A percentile compares a stretch with the other conserved stretches of the same genome.
These are phyloP conservation scores for Amitus sp. DNA, from an alignment of 2,888 invertebrate genomes.

Conservation along the genomic window DNA sequence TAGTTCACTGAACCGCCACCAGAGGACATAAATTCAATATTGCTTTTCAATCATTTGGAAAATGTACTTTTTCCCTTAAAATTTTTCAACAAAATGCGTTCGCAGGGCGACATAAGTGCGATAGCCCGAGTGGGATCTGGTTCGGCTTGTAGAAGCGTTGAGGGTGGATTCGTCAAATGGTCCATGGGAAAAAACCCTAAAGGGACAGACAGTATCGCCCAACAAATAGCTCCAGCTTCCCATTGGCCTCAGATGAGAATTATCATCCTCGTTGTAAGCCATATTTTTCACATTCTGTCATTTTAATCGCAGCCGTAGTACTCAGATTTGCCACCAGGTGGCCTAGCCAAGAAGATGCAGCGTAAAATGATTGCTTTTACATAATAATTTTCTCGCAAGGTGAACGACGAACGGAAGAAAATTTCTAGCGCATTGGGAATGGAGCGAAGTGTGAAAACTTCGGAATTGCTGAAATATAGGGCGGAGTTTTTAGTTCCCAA, in stretches of 20 bases:
- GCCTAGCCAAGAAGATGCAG: no score
- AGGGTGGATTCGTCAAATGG: slow-evolving; percentile 97
- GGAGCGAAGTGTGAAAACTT: slow-evolving; percentile 83
- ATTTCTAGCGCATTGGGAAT: slow-evolving; percentile 90
- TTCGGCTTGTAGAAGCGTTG: slow-evolving; percentile 94
- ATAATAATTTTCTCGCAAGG: slow-evolving; percentile 50
- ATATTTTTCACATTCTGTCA: neutral
- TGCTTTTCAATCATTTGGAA: no score
- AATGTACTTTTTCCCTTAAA: no score
- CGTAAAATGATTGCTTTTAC: no score
- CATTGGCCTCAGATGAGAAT: slow-evolving; percentile 94
- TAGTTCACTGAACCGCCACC: no score
- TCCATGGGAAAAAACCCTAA: slow-evolving; percentile 73
- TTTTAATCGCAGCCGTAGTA: no score
- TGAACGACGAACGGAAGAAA: slow-evolving; percentile 82
- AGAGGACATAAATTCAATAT: slow-evolving; percentile 10
- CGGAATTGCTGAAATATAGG: slow-evolving; percentile 82
- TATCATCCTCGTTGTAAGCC: slow-evolving; percentile 85
- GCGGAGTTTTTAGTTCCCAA: slow-evolving; percentile 78
- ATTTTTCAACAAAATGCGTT: no score
- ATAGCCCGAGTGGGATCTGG: slow-evolving; percentile 92
- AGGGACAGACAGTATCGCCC: slow-evolving; percentile 82
- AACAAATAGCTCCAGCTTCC: slow-evolving; percentile 75
- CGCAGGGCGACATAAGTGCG: slow-evolving; percentile 75
- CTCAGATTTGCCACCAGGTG: no score